phyloP scores from a whole-genome alignment of 2,888 invertebrate genomes.

The Dioctria linearis region DNA sequence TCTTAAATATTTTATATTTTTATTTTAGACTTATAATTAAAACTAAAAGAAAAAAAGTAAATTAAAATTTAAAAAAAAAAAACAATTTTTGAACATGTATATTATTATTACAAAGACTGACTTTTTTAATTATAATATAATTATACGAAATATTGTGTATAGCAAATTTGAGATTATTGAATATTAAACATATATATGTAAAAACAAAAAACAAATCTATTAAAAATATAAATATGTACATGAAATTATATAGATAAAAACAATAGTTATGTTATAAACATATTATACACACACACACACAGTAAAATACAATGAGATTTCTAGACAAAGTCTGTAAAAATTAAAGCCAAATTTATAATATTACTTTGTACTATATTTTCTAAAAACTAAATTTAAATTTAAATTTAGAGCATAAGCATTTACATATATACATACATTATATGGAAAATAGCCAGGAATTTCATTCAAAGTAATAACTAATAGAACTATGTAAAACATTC shows the following conservation, averaged over 20 bases:
- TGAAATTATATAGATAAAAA: background rate
- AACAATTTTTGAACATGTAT: slow-evolving; percentile 49
- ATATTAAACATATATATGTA: slow-evolving; percentile 52
- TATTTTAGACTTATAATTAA: background rate
- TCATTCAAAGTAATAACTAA: background rate
- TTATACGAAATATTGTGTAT: slow-evolving; percentile 55
- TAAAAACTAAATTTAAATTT: no score
- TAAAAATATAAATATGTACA: slow-evolving; percentile 45
- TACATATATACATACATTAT: no score
- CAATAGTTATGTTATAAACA: slow-evolving; percentile 23
- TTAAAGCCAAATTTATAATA: no score
- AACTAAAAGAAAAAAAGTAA: no score
- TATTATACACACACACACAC: no score
- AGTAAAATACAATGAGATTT: slow-evolving; percentile 14
- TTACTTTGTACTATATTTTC: no score
- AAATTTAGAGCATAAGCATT: no score
- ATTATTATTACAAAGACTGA: slow-evolving; percentile 58
- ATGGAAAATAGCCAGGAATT: background rate
- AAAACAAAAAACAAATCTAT: slow-evolving; percentile 29
- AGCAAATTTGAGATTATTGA: slow-evolving; percentile 51
- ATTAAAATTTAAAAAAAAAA: slow-evolving; percentile 1
- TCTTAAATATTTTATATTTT: slow-evolving; percentile 35
- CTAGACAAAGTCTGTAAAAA: background rate
- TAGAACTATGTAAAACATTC: background rate
- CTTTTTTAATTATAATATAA: slow-evolving; percentile 55